Percentiles rank a stretch among this genome's conserved stretches.
Conservation (phyloP, 2,113 vertebrate species). For the Ageneiosus marmoratus region DNA sequence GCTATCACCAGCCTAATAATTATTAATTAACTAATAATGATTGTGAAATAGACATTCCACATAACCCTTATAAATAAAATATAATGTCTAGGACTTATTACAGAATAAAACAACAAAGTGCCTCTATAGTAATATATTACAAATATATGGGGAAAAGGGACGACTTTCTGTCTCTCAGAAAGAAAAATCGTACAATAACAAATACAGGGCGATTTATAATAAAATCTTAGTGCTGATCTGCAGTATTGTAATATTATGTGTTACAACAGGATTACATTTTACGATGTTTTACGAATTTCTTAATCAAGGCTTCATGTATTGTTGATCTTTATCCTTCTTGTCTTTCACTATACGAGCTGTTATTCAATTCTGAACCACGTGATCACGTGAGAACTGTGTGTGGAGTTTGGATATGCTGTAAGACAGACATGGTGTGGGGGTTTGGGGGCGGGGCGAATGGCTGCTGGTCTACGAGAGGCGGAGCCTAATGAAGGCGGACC, state of each 20-base stretch:
- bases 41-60: background rate
- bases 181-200: background rate
- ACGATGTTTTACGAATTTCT: no score
- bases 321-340: no score
- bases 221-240: background rate
- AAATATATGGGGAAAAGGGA: background rate
- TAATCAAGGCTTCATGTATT: no score
- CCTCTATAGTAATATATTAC: background rate
- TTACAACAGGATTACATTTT: no score
- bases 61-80: background rate
- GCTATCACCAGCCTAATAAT: no score
- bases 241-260: no score
- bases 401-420: no score
- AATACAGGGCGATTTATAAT: background rate
- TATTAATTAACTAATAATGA: no score
- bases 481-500: background rate
- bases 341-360: no score
- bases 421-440: fast-evolving
- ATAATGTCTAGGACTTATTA: background rate
- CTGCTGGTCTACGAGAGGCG: background rate
- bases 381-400: no score
- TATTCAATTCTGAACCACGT: no score
- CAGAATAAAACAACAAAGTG: background rate
- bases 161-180: background rate
- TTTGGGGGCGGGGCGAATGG: background rate